phyloP scores from a whole-genome alignment of 2,888 invertebrate genomes.

The Crioceris asparagi region DNA sequence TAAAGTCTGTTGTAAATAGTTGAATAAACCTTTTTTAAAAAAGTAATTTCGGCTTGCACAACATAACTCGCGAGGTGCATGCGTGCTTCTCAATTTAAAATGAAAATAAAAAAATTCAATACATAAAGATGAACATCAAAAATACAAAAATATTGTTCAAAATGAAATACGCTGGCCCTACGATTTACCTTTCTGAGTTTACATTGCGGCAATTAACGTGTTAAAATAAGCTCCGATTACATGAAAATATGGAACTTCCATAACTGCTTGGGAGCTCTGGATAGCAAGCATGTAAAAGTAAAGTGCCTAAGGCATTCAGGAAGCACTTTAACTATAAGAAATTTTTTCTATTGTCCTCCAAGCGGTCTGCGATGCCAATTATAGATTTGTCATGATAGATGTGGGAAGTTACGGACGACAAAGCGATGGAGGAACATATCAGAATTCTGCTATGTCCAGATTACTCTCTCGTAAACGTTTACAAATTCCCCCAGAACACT shows the following conservation, averaged over 20 bases:
- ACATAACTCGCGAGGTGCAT: too few species aligned
- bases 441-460: slow-evolving; percentile 1
- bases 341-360: slow-evolving; percentile 6
- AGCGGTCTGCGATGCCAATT: slow-evolving; percentile 6
- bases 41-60: too few species aligned
- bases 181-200: too few species aligned
- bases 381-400: slow-evolving; percentile 6
- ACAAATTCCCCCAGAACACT: slow-evolving; percentile 3
- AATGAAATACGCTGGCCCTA: too few species aligned
- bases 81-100: too few species aligned
- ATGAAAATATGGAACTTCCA: slow-evolving; percentile 5
- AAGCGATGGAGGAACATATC: slow-evolving; percentile 4
- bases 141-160: too few species aligned
- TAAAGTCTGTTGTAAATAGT: too few species aligned
- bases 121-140: too few species aligned
- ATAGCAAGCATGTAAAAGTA: slow-evolving; percentile 4
- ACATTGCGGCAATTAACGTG: too few species aligned
- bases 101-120: too few species aligned
- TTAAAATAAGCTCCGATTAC: too few species aligned
- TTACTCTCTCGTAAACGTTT: background rate
- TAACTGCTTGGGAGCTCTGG: slow-evolving; percentile 5
- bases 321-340: slow-evolving; percentile 1
- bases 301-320: slow-evolving; percentile 1
- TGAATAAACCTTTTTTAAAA: too few species aligned
- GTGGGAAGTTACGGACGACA: slow-evolving; percentile 8